Conservation (phyloP, 2,888 invertebrate species). For the Meloe dianella region DNA sequence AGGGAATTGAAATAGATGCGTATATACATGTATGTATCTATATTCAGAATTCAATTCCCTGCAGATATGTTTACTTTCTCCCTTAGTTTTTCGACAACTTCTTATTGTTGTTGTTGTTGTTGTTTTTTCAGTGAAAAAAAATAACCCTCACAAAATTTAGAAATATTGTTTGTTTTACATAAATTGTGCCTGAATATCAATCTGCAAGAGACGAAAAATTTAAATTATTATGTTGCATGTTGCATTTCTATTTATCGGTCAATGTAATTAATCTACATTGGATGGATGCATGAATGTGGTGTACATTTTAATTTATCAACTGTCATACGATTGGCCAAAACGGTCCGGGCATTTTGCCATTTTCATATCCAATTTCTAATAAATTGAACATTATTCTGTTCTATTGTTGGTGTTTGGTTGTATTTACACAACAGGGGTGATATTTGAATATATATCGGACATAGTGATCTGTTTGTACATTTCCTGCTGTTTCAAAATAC, state of each 20-base stretch:
- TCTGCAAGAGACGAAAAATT: background rate
- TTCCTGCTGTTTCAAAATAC: background rate
- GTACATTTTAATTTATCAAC: constrained; percentile 34
- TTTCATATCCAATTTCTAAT: constrained; percentile 26
- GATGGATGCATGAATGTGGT: constrained; percentile 20
- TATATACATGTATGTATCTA: background rate
- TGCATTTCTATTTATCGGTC: constrained; percentile 30
- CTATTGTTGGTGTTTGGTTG: constrained; percentile 7
- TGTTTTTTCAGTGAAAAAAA: background rate
- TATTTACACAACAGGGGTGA: background rate
- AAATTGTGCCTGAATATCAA: constrained; percentile 5
- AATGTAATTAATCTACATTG: constrained; percentile 32
- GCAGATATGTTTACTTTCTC: constrained; percentile 29
- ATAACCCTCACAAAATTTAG: background rate
- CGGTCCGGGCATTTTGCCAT: constrained; percentile 22
- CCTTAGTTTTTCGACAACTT: constrained; percentile 7
- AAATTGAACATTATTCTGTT: constrained; percentile 23
- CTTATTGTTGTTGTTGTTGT: background rate
- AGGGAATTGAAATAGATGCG: background rate
- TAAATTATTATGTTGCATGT: background rate
- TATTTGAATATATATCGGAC: background rate
- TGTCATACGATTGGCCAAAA: constrained; percentile 28
- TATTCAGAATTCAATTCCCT: constrained; percentile 17
- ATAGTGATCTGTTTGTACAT: background rate
- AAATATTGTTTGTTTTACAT: constrained; percentile 10